phyloP scores from a whole-genome alignment of 2,113 vertebrate genomes.

The Peromyscus californicus region DNA sequence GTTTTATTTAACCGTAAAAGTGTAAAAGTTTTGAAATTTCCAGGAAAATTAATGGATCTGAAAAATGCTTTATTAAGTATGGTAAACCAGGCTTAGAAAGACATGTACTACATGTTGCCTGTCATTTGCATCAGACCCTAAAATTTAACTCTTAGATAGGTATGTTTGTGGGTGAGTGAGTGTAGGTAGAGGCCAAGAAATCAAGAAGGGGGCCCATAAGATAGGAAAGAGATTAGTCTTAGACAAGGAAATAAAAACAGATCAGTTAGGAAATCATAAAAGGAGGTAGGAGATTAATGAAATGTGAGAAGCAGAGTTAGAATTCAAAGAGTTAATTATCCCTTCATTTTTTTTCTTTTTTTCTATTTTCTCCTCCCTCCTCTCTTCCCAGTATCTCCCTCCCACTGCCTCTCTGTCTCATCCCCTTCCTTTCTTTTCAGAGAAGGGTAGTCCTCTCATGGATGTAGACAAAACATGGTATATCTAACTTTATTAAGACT shows the following conservation, averaged over 20 bases:
- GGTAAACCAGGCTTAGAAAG: neutral
- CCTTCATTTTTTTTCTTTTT: neutral
- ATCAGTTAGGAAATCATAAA: neutral
- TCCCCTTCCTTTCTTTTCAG: neutral
- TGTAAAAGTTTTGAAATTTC: neutral
- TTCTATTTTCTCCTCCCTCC: neutral
- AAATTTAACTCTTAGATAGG: neutral
- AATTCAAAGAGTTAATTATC: neutral
- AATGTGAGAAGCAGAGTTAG: neutral
- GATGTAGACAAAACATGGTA: neutral
- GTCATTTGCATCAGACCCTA: neutral
- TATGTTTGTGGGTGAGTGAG: no score
- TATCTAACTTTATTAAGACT: neutral
- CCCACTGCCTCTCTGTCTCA: neutral
- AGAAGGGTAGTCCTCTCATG: no score
- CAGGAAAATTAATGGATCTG: neutral
- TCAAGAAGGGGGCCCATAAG: no score
- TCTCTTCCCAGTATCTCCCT: no score
- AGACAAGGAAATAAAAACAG: neutral
- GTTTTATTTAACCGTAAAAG: neutral
- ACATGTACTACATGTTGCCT: no score
- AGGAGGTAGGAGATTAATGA: accelerated
- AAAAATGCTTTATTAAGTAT: neutral
- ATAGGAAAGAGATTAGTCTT: neutral
- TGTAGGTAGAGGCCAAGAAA: neutral